Evolutionary conservation across 2,113 vertebrate species (phyloP).

Genomic region (Acinonyx jubatus): DNA sequence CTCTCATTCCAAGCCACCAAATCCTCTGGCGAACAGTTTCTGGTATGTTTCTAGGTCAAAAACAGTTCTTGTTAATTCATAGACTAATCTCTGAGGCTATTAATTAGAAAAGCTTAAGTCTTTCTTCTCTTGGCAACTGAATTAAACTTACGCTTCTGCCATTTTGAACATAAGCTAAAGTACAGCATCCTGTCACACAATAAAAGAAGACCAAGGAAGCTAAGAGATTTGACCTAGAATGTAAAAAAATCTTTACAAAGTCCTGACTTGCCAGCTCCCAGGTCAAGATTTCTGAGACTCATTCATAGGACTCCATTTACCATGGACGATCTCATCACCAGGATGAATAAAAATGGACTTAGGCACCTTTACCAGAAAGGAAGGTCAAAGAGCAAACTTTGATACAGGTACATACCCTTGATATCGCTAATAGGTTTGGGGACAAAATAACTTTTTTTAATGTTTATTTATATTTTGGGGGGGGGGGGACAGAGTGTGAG

Average conservation of each 20-base stretch:
- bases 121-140: not conserved
- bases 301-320: not conserved
- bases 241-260: conserved; percentile 21
- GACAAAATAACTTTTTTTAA: no score
- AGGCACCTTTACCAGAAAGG: not conserved
- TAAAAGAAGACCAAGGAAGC: not conserved
- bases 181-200: not conserved
- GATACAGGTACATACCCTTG: not conserved
- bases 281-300: not conserved
- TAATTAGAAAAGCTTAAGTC: not conserved
- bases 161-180: not conserved
- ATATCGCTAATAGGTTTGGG: not conserved
- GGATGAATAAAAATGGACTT: not conserved
- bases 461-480: no score
- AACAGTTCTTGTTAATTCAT: not conserved
- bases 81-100: not conserved
- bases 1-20: not conserved
- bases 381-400: not conserved
- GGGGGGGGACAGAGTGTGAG: no score
- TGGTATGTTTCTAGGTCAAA: not conserved
- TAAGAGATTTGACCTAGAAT: not conserved
- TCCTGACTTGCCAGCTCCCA: not conserved
- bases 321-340: not conserved
- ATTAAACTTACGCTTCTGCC: not conserved
- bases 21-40: conserved; percentile 10